A percentile compares a stretch with the other conserved stretches of the same genome.
phyloP scores from a whole-genome alignment of 2,113 vertebrate genomes.

The Aldabrachelys gigantea region DNA sequence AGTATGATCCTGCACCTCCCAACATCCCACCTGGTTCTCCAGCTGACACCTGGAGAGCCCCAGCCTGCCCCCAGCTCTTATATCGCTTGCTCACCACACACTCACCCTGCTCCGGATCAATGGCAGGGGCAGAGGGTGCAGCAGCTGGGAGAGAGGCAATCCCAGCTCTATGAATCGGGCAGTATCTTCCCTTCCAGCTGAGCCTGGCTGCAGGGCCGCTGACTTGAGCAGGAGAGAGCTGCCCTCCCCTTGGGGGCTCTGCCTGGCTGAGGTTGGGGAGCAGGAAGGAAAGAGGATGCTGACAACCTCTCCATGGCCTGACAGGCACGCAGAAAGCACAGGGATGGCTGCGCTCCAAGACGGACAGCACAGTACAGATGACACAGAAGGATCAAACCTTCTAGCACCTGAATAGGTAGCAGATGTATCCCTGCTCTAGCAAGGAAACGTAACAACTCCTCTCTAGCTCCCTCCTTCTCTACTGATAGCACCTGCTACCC shows the following conservation, averaged over 20 bases:
- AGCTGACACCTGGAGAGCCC: background rate
- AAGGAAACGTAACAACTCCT: background rate
- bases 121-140: no score
- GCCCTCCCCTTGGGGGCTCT: no score
- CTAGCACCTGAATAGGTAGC: background rate
- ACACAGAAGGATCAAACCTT: background rate
- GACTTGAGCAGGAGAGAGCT: background rate
- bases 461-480: no score
- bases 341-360: background rate
- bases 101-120: background rate
- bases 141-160: background rate
- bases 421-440: background rate
- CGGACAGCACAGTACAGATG: no score
- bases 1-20: background rate
- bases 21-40: background rate
- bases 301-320: background rate
- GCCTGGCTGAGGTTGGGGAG: background rate
- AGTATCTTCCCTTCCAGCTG: background rate
- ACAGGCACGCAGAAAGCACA: background rate
- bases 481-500: no score
- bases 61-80: background rate
- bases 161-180: background rate
- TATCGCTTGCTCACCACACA: background rate
- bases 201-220: no score
- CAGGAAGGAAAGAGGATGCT: background rate